Conservation (phyloP, 2,888 invertebrate genomes). For the Hermaeophaga mercurialis region DNA sequence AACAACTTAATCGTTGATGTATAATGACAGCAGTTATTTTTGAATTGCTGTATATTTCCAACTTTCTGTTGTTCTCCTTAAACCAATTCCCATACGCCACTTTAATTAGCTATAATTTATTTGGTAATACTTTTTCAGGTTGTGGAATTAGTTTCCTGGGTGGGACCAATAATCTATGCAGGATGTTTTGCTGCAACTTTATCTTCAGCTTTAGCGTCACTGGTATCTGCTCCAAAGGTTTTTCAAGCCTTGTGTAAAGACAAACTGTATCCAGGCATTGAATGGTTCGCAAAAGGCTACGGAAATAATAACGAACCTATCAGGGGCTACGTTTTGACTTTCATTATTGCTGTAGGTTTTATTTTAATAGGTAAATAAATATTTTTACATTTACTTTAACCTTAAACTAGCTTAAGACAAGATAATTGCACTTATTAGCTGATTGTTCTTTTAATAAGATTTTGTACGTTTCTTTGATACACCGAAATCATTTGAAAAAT, state of each 20-base stretch:
- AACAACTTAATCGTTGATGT: too few species aligned
- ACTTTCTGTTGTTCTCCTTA: too few species aligned
- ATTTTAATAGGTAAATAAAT: slow-evolving; percentile 78
- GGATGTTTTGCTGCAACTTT: slow-evolving; percentile 97
- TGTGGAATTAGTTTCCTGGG: slow-evolving; percentile 79
- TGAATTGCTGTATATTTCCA: too few species aligned
- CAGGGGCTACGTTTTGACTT: slow-evolving; percentile 90
- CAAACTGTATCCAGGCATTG: slow-evolving; percentile 88
- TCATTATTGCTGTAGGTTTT: slow-evolving; percentile 84
- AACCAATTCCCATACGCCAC: too few species aligned
- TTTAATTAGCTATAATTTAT: too few species aligned
- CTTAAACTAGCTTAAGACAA: too few species aligned
- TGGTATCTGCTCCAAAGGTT: slow-evolving; percentile 95
- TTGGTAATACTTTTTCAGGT: slow-evolving; percentile 64
- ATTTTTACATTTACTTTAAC: background rate
- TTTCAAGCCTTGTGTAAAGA: slow-evolving; percentile 95
- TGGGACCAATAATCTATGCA: slow-evolving; percentile 92
- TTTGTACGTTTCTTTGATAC: slow-evolving; percentile 5
- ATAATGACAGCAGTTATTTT: too few species aligned
- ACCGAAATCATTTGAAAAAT: too few species aligned
- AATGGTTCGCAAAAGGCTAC: slow-evolving; percentile 87
- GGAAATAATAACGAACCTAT: slow-evolving; percentile 83
- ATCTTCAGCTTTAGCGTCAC: slow-evolving; percentile 92
- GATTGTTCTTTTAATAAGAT: too few species aligned
- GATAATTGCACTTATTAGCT: too few species aligned